These are phyloP conservation scores for Octodon degus DNA, from an alignment of 2,113 vertebrate genomes.

Conservation along the genomic window DNA sequence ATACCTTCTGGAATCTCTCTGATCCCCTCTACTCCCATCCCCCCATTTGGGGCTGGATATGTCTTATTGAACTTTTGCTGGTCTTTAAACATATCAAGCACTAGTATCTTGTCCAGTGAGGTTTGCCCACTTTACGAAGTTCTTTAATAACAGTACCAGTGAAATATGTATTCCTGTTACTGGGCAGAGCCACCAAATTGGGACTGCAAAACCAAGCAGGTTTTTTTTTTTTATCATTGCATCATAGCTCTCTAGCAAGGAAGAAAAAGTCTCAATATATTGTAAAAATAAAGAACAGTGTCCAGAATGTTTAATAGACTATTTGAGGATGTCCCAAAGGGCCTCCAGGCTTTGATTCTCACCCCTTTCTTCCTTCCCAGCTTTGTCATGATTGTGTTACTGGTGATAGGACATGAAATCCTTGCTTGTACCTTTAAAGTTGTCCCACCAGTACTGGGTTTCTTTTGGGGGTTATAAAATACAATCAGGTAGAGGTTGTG, in stretches of 20 bases:
- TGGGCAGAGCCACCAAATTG: background rate
- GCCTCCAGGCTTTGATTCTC: slow-evolving; percentile 3
- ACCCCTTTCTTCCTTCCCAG: background rate
- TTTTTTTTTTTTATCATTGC: background rate
- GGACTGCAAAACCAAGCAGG: background rate
- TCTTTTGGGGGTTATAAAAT: slow-evolving; percentile 31
- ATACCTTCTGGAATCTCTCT: background rate
- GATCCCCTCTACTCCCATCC: background rate
- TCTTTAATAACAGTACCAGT: slow-evolving; percentile 8
- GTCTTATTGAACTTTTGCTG: slow-evolving; percentile 39
- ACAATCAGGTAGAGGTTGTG: slow-evolving; percentile 20
- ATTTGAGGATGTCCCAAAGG: slow-evolving; percentile 21
- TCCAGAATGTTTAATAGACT: background rate
- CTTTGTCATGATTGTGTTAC: background rate
- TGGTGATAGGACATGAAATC: background rate
- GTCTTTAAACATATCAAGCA: background rate
- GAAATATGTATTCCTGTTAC: slow-evolving; percentile 29
- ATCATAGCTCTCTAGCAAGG: background rate
- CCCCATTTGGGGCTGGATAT: background rate
- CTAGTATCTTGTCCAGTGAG: background rate
- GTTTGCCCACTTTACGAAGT: slow-evolving; percentile 2
- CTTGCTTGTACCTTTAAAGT: slow-evolving; percentile 5
- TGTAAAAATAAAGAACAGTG: slow-evolving; percentile 42
- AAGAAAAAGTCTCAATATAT: background rate
- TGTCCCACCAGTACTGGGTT: background rate